Evolutionary conservation across 2,888 invertebrate genomes (phyloP), one percentile per base, ranked within the genome.

Genomic region (Conchocele bisecta): DNA sequence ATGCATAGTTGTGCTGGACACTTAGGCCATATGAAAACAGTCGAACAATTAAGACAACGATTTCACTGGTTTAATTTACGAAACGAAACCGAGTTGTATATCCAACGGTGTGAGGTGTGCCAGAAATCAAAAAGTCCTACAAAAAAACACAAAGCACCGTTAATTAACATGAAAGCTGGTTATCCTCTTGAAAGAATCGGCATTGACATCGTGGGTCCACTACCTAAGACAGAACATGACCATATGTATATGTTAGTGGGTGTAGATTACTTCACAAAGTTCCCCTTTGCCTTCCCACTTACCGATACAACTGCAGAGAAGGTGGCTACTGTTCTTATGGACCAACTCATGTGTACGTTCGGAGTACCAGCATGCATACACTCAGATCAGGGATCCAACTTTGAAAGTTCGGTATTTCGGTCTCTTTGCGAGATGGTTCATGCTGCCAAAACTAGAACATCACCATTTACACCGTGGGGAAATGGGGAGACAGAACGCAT

Each of bases 181-280:
- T 58, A 58, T 20, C 58, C 58, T n/a, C 44, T 44, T 6, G 58
- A 58, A 46, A 42, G 58, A 46, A 42, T 58, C 31, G 58, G 33
- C 20, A 46, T 58, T n/a, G 58, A 58, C 29, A 46, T 58, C n/a
- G 22, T 58, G 1, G 58, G 58, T 2, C 44, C 44, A 7, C 29
- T 58, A 20, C 58, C 58, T 4, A 46, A 46, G 35, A 58, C 58
- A 9, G 44, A 33, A 5, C 31, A 29, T 20, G 33, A 17, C 28
- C 28, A 48, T 48, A 13, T 31, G n/a, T 57, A 42, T 28, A 42
- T 57, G 17, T 29, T 57, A 24, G 42, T 57, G 6, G 20, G 22
- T 22, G 20, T 33, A 9, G 44, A 31, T 29, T 58, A 46, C 29
- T 58, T 58, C n/a, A 58, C 46, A 6, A 58, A 58, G 35, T 58